Conservation (phyloP, 2,113 vertebrate genomes). For the Tychaedon coryphoeus region DNA sequence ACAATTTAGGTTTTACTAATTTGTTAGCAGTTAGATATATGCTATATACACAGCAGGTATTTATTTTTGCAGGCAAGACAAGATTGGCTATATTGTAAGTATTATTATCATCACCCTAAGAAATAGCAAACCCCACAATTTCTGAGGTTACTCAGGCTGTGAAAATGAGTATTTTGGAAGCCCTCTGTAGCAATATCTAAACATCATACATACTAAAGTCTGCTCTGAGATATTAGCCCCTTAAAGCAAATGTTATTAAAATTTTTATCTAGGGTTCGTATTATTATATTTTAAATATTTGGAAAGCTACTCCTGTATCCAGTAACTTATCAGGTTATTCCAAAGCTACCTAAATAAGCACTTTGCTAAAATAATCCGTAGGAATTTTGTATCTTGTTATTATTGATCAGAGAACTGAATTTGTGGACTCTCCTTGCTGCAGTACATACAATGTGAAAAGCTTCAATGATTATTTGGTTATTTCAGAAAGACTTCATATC, state of each 20-base stretch:
- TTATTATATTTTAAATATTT: slow-evolving; percentile 5
- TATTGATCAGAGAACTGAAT: slow-evolving; percentile 57
- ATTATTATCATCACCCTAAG: neutral
- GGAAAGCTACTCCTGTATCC: neutral
- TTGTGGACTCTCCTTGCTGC: slow-evolving; percentile 37
- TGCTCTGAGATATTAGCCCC: neutral
- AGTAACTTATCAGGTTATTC: neutral
- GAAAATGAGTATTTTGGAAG: neutral
- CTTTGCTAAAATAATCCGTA: slow-evolving; percentile 26
- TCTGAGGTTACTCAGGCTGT: neutral
- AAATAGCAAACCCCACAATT: neutral
- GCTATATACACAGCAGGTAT: neutral
- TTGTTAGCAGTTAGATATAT: neutral
- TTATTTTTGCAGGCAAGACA: neutral
- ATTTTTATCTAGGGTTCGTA: neutral
- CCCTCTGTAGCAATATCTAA: neutral
- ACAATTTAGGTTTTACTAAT: neutral
- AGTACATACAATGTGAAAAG: neutral
- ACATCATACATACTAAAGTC: neutral
- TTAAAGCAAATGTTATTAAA: neutral
- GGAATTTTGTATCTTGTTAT: neutral
- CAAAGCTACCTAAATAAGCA: slow-evolving; percentile 23
- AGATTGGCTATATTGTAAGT: neutral
- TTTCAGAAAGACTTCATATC: slow-evolving; percentile 37
- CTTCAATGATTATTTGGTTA: slow-evolving; percentile 41